phyloP scores from a whole-genome alignment of 2,888 invertebrate genomes.

The Pseudanteris insignis region DNA sequence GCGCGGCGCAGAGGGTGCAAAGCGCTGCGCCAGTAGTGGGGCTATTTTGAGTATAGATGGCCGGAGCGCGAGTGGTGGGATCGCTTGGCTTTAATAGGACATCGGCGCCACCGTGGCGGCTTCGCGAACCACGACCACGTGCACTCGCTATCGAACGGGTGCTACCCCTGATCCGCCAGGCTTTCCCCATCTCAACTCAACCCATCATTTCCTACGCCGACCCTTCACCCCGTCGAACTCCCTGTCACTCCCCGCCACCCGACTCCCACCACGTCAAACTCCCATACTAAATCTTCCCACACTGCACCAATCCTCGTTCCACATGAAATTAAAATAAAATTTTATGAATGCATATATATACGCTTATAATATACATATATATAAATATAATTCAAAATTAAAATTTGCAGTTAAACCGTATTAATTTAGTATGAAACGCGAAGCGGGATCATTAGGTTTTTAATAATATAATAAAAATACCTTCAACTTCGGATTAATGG shows the following conservation, averaged over 20 bases:
- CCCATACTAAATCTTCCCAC: conserved; percentile 36
- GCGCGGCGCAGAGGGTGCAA: conserved; percentile 53
- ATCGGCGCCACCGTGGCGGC: conserved; percentile 64
- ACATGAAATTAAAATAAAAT: no score
- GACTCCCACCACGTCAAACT: conserved; percentile 10
- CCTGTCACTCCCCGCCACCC: not conserved
- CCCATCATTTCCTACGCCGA: conserved; percentile 35
- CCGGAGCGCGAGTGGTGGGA: conserved; percentile 4
- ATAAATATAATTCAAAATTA: no score
- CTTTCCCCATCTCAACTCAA: conserved; percentile 46
- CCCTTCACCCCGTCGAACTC: conserved; percentile 23
- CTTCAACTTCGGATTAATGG: no score
- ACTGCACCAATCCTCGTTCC: conserved; percentile 40
- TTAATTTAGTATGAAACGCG: no score
- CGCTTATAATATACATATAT: no score
- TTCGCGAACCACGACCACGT: conserved; percentile 62
- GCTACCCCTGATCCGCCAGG: conserved; percentile 49
- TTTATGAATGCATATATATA: no score
- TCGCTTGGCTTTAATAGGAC: conserved; percentile 56
- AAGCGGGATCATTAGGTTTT: no score
- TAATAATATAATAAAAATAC: no score
- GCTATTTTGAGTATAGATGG: conserved; percentile 11
- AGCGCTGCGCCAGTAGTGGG: conserved; percentile 9
- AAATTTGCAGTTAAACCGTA: no score
- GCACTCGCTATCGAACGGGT: conserved; percentile 64